These are phyloP conservation scores for Catocala sponsa DNA, from an alignment of 2,888 invertebrate species.

Conservation along the genomic window DNA sequence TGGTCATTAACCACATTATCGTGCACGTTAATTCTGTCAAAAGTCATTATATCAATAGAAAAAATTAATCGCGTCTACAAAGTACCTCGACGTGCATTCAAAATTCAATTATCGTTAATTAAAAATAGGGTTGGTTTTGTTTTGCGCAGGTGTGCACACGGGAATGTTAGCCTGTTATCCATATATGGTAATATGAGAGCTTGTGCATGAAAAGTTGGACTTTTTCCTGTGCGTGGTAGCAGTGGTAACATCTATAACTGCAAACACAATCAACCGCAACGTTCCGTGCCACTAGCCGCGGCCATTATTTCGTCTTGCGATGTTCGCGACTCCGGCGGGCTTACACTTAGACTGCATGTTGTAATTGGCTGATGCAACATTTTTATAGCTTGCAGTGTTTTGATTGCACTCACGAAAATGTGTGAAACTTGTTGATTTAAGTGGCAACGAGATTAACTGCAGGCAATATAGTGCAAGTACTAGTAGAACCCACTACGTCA, in stretches of 20 bases:
- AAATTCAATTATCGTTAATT: constrained; percentile 19
- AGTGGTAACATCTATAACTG: constrained; percentile 65
- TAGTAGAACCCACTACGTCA: too few species aligned
- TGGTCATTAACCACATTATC: constrained; percentile 39
- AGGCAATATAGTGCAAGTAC: not conserved
- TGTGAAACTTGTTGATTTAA: not conserved
- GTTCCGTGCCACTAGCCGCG: constrained; percentile 75
- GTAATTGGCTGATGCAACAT: constrained; percentile 39
- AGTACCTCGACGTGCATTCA: constrained; percentile 6
- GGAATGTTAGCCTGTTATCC: constrained; percentile 50
- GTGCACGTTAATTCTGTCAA: constrained; percentile 42
- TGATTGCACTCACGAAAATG: not conserved
- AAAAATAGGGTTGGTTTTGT: constrained; percentile 27
- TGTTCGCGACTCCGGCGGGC: constrained; percentile 29
- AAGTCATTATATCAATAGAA: constrained; percentile 42
- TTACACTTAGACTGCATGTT: constrained; percentile 31
- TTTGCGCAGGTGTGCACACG: constrained; percentile 15
- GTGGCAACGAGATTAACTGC: not conserved
- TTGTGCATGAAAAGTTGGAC: constrained; percentile 57
- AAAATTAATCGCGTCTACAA: constrained; percentile 34
- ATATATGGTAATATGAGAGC: constrained; percentile 58
- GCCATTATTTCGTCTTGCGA: constrained; percentile 70
- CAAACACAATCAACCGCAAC: constrained; percentile 77
- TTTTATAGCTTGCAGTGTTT: constrained; percentile 8
- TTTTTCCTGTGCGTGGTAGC: constrained; percentile 59